Evolutionary conservation across 92 coral and sea anemone genomes (phyloP).

Genomic region (Parazoanthus darwini): DNA sequence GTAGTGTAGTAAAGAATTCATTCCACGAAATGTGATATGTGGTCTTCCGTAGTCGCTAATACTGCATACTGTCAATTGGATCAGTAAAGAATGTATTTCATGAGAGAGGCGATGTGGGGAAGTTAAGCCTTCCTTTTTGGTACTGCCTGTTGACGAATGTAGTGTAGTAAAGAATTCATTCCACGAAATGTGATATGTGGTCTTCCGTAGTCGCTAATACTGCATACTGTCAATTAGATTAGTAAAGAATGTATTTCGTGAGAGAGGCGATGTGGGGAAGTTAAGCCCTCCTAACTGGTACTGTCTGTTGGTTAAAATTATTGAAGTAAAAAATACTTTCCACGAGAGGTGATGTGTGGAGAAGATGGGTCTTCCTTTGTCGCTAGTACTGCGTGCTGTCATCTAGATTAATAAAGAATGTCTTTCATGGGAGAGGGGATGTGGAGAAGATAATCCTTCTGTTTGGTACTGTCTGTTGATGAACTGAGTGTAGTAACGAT

Average conservation of each 20-base stretch:
- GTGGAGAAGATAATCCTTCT: background rate
- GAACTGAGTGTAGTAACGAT: background rate
- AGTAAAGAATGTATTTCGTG: background rate
- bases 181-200: too few species aligned
- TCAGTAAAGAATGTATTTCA: too few species aligned
- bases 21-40: too few species aligned
- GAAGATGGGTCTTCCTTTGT: background rate
- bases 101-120: too few species aligned
- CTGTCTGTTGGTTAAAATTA: background rate
- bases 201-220: too few species aligned
- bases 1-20: too few species aligned
- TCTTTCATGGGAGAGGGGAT: background rate
- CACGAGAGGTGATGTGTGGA: background rate
- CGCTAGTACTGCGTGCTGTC: background rate
- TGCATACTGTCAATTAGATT: too few species aligned
- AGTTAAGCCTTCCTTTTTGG: too few species aligned
- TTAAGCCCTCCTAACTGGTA: background rate
- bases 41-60: too few species aligned
- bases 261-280: background rate
- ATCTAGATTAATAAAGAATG: too few species aligned
- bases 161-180: too few species aligned
- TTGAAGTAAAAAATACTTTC: background rate
- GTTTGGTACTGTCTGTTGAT: background rate
- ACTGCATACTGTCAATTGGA: too few species aligned
- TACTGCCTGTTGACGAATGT: background rate